Percentiles rank a stretch among this genome's conserved stretches.
Evolutionary conservation across 2,113 vertebrate genomes (phyloP).

Genomic region (Columba livia): DNA sequence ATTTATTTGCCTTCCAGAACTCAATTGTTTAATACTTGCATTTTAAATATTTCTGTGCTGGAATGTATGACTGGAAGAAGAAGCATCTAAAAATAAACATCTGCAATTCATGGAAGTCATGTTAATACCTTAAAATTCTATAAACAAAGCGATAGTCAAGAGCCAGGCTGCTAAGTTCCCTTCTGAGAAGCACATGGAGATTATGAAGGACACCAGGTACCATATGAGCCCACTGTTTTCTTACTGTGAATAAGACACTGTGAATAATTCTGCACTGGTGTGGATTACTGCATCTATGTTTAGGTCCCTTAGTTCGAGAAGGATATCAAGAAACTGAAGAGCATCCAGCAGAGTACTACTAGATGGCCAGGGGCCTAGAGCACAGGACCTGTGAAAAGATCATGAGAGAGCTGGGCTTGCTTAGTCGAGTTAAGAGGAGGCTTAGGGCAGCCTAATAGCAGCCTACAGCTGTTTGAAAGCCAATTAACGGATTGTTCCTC

Average conservation of each 20-base stretch:
- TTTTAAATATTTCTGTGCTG: not conserved
- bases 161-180: not conserved
- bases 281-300: not conserved
- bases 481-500: not conserved
- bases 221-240: not conserved
- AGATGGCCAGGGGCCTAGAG: not conserved
- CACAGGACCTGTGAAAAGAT: not conserved
- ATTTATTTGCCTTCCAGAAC: not conserved
- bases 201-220: not conserved
- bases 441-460: not conserved
- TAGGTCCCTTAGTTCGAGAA: not conserved
- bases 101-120: not conserved
- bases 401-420: not conserved
- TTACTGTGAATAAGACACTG: not conserved
- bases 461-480: not conserved
- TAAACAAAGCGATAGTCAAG: not conserved
- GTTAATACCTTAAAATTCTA: not conserved
- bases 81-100: not conserved
- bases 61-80: not conserved
- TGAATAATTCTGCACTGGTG: not conserved
- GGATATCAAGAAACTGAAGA: not conserved
- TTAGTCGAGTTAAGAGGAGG: not conserved
- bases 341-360: not conserved
- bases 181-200: not conserved
- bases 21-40: not conserved